phyloP scores from a whole-genome alignment of 2,888 invertebrate species.

The Pristionchus entomophagus region DNA sequence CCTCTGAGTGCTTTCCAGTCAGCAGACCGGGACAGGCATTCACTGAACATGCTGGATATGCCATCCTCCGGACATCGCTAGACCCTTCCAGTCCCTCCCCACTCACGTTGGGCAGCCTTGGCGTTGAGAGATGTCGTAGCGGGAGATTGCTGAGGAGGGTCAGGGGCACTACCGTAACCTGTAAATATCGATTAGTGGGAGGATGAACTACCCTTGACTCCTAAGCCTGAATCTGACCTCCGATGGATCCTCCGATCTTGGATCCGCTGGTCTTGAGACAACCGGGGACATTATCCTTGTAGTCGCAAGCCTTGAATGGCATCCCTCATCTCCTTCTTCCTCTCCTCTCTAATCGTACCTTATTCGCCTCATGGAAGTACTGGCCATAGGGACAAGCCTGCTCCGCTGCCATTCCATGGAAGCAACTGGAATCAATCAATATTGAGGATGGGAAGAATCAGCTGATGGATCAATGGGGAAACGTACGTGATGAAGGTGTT shows the following conservation, averaged over 20 bases:
- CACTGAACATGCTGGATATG: too few species aligned
- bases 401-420: conserved; percentile 41
- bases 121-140: neutral
- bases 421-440: conserved; percentile 40
- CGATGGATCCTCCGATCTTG: conserved; percentile 42
- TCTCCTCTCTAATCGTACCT: neutral
- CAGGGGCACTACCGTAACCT: neutral
- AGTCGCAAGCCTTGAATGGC: conserved; percentile 25
- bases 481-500: conserved; percentile 46
- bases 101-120: neutral
- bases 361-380: conserved; percentile 28
- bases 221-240: too few species aligned
- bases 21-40: conserved; percentile 35
- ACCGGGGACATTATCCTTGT: conserved; percentile 40
- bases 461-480: neutral
- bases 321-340: neutral
- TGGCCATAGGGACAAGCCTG: conserved; percentile 44
- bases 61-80: too few species aligned
- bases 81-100: too few species aligned
- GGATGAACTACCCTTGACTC: too few species aligned
- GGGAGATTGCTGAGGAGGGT: neutral
- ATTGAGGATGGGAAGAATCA: too few species aligned
- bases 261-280: conserved; percentile 27
- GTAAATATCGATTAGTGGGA: neutral
- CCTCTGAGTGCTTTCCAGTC: conserved; percentile 1